These are phyloP conservation scores for Ptyas mucosa DNA, from an alignment of 2,113 vertebrate species.

Conservation along the genomic window DNA sequence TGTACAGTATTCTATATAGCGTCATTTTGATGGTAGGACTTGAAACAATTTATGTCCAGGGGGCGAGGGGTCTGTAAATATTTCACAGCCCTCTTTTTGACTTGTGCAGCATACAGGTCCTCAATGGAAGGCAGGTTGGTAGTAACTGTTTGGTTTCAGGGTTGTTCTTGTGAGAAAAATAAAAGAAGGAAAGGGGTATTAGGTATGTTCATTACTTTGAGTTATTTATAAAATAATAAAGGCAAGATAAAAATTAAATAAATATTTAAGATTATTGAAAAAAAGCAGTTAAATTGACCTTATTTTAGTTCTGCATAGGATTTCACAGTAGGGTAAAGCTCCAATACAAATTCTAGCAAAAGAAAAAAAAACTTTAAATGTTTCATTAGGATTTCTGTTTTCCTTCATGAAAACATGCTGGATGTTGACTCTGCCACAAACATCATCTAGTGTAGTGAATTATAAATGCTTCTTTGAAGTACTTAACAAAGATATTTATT, in stretches of 20 bases:
- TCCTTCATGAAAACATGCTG: neutral
- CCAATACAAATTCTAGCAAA: neutral
- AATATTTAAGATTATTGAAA: neutral
- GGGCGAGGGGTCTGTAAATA: no score
- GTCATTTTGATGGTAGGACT: no score
- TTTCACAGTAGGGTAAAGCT: slow-evolving; percentile 24
- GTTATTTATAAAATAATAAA: neutral
- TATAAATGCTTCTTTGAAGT: slow-evolving; percentile 10
- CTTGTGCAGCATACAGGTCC: no score
- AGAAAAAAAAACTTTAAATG: neutral
- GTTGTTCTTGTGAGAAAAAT: neutral
- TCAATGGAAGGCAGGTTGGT: no score
- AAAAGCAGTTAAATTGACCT: neutral
- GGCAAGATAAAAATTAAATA: neutral
- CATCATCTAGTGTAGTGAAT: neutral
- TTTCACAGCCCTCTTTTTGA: no score
- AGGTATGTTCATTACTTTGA: neutral
- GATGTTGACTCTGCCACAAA: neutral
- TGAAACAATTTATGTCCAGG: no score
- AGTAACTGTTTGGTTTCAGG: neutral
- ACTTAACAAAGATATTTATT: neutral
- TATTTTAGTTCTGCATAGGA: neutral
- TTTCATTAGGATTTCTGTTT: neutral
- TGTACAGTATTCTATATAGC: no score
- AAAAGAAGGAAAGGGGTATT: neutral